Conservation (phyloP, 2,797 vertebrate genomes). For the Syndactyla subalaris region DNA sequence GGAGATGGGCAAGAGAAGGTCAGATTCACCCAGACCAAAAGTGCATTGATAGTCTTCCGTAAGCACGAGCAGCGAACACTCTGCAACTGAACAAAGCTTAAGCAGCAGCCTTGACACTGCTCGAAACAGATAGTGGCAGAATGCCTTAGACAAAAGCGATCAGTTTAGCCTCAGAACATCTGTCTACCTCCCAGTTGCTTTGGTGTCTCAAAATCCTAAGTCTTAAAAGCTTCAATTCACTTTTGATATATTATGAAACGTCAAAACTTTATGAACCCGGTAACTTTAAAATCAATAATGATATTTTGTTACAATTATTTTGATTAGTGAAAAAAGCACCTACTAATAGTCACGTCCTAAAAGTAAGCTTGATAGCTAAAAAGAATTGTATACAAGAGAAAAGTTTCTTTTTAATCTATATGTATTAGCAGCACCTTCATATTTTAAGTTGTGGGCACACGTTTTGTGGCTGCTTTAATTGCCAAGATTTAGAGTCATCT, state of each 20-base stretch:
- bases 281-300: not conserved
- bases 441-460: not conserved
- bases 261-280: slow-evolving; percentile 24
- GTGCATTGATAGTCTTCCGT: slow-evolving; percentile 75
- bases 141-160: slow-evolving; percentile 44
- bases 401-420: not conserved
- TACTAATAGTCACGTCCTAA: not conserved
- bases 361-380: not conserved
- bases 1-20: slow-evolving; percentile 41
- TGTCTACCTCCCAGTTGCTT: slow-evolving; percentile 77
- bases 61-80: slow-evolving; percentile 21
- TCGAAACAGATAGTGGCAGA: slow-evolving; percentile 13
- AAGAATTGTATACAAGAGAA: not conserved
- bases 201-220: slow-evolving; percentile 33
- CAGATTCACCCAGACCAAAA: slow-evolving; percentile 56
- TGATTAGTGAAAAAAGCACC: not conserved
- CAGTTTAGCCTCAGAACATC: slow-evolving; percentile 69
- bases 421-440: not conserved
- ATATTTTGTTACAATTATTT: slow-evolving; percentile 54
- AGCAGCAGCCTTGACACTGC: slow-evolving; percentile 34
- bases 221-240: slow-evolving; percentile 45
- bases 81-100: slow-evolving; percentile 38
- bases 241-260: slow-evolving; percentile 53
- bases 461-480: not conserved
- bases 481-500: not conserved